phyloP scores from a whole-genome alignment of 2,888 invertebrate species.

The Steinernema hermaphroditum region DNA sequence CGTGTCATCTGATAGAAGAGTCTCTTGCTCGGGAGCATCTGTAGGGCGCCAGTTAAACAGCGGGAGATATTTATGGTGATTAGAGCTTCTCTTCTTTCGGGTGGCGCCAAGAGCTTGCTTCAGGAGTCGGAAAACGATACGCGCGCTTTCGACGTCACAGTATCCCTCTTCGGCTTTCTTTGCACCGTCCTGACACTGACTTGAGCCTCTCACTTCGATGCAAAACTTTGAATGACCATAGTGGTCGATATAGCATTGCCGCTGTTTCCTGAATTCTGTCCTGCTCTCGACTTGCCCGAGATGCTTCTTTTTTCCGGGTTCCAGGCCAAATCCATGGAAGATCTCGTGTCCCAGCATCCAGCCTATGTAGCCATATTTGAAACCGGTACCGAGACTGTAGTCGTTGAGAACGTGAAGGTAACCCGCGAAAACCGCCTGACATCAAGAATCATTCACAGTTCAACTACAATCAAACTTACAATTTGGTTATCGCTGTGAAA shows the following conservation, averaged over 20 bases:
- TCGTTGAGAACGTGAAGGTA: neutral
- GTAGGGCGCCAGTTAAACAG: neutral
- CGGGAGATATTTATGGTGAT: neutral
- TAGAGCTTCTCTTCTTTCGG: too few relatives aligned
- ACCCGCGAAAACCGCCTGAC: neutral
- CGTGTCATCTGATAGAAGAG: neutral
- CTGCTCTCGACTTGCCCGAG: neutral
- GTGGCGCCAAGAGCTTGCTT: neutral
- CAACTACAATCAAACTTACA: too few relatives aligned
- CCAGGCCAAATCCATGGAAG: neutral
- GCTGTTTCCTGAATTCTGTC: neutral
- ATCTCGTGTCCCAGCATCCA: neutral
- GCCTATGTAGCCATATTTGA: neutral
- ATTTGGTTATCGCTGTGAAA: neutral
- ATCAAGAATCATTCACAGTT: too few relatives aligned
- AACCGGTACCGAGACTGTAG: neutral
- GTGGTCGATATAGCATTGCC: neutral
- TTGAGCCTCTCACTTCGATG: neutral
- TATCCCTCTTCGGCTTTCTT: neutral
- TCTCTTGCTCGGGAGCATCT: neutral
- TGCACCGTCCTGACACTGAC: neutral
- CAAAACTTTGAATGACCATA: neutral
- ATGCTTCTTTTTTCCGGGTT: neutral
- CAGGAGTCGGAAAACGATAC: neutral
- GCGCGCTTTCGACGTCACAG: neutral